Base-by-base conservation (phyloP, 2,888 invertebrate genomes). In the Dorcus parallelipipedus region DNA sequence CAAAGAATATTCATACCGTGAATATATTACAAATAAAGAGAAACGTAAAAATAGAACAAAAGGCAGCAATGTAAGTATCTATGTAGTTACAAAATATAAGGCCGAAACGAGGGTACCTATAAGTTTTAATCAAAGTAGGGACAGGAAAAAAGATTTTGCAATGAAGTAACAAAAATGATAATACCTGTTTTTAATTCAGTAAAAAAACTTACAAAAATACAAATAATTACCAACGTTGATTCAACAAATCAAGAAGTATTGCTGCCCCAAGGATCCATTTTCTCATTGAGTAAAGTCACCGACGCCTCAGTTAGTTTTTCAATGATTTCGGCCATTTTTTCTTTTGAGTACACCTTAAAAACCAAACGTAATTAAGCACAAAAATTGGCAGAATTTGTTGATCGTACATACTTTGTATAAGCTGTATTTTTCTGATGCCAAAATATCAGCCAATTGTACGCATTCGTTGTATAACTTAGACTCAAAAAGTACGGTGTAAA, bases 261-360 rank as follows among this genome's bases (percentile, higher is more conserved):
- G 78, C 85, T 88, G 47, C 94, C 94, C 84, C 93, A 91, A 52
- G 94, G 90, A 82, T 95, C 95, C 70, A 84, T 83, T 69, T 88
- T 89, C 61, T 86, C 84, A 72, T 93, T 89, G 68, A 95, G 79
- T 58, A 93, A 77, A 8, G 84, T 77, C 10, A 93, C 77, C 7
- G 91, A 91, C 1, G 93, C 90, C 71, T 93, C 92, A 49, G 88
- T 85, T 41, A 94, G 82, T 75, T 90, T 89, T 26, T 84, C 84
- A 59, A 95, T 80, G 38, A 95, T 77, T 74, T 93, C 90, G 56
- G 86, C 83, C 49, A 95, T 76, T 73, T 91, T 90, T 62, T 87
- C 88, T 71, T 89, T 90, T 0, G 87, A 84, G 69, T 89, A 91
- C 5, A 91, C 90, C 82, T 89, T 53, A 17, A 65, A 78, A 47